phyloP scores from a whole-genome alignment of 2,113 vertebrate genomes.

The Anas platyrhynchos region DNA sequence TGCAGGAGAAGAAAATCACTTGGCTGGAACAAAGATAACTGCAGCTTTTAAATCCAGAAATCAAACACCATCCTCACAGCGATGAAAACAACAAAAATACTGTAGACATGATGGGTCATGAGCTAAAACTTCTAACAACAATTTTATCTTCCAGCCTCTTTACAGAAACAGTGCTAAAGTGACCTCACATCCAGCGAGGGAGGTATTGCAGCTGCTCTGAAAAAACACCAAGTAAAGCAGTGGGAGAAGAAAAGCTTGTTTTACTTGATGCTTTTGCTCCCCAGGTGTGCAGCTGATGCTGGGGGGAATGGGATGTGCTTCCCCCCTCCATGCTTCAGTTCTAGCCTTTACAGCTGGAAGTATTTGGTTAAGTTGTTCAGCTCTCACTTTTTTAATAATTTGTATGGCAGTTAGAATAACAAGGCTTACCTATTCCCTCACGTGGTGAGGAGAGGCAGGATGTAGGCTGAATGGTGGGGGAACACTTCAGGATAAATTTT shows the following conservation, averaged over 20 bases:
- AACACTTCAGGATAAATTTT: not conserved
- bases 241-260: slow-evolving; percentile 32
- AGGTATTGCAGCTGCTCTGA: slow-evolving; percentile 12
- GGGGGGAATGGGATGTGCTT: not conserved
- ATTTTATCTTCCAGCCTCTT: not conserved
- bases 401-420: not conserved
- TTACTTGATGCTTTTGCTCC: not conserved
- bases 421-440: not conserved
- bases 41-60: not conserved
- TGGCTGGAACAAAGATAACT: not conserved
- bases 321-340: not conserved
- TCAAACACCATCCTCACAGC: not conserved
- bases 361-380: not conserved
- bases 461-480: not conserved
- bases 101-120: not conserved
- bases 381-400: not conserved
- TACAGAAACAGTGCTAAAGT: not conserved
- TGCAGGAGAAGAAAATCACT: not conserved
- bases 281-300: not conserved
- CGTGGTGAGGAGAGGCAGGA: not conserved
- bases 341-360: not conserved
- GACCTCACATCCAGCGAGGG: not conserved
- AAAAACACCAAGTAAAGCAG: not conserved
- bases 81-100: not conserved
- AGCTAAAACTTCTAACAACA: slow-evolving; percentile 6